Percentiles rank a stretch among this genome's conserved stretches.
These are phyloP conservation scores for Bugula neritina DNA, from an alignment of 2,888 invertebrate genomes.

Conservation along the genomic window DNA sequence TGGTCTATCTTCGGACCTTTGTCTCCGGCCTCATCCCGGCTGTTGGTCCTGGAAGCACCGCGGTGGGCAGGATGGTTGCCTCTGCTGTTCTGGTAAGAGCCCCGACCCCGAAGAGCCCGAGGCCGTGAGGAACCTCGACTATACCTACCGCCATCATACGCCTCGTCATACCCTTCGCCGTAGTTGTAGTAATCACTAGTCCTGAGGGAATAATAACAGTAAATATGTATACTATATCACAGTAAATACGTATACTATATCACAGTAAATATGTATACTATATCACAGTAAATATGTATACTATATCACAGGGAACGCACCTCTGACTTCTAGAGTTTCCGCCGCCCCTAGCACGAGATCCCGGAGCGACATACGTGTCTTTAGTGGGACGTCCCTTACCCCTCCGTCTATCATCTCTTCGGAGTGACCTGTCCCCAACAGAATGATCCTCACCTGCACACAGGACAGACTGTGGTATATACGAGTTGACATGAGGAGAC, in stretches of 20 bases:
- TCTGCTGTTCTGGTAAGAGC: neutral
- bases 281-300: too few relatives aligned
- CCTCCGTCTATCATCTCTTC: neutral
- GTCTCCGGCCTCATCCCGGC: neutral
- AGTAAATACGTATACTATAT: too few relatives aligned
- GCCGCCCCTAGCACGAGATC: neutral
- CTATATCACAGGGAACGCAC: too few relatives aligned
- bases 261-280: too few relatives aligned
- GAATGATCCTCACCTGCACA: too few relatives aligned
- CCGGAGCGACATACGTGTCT: constrained; percentile 18
- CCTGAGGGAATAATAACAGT: too few relatives aligned
- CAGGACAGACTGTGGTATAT: too few relatives aligned
- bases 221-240: too few relatives aligned
- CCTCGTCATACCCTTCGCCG: constrained; percentile 7
- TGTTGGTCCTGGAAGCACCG: neutral
- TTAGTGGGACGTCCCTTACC: constrained; percentile 4
- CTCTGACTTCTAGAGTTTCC: too few relatives aligned
- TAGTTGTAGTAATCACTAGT: neutral
- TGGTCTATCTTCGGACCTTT: constrained; percentile 8
- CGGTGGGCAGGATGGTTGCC: neutral
- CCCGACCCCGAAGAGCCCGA: neutral
- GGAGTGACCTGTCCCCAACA: too few relatives aligned
- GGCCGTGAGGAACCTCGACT: neutral
- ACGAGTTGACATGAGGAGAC: too few relatives aligned
- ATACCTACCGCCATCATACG: neutral